These are phyloP conservation scores for Aleadryas rufinucha DNA, from an alignment of 2,113 vertebrate genomes.

Conservation along the genomic window DNA sequence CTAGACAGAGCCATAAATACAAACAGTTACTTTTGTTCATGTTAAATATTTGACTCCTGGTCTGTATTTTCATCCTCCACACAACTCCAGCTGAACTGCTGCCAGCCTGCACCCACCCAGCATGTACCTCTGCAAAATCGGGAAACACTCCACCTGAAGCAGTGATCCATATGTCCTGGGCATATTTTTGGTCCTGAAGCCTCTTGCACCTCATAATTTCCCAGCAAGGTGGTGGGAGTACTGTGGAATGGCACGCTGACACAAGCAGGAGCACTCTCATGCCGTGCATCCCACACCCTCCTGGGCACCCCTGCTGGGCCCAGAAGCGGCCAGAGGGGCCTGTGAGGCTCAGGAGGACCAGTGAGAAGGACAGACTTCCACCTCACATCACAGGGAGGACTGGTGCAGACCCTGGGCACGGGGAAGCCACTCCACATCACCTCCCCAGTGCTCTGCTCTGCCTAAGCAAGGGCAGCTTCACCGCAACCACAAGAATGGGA, in stretches of 20 bases:
- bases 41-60: background rate
- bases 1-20: background rate
- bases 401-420: background rate
- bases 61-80: background rate
- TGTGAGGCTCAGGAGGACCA: background rate
- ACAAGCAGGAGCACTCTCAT: fast-evolving
- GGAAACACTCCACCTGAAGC: background rate
- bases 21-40: background rate
- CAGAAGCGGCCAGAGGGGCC: background rate
- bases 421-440: background rate
- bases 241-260: fast-evolving
- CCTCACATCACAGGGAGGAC: fast-evolving
- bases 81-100: background rate
- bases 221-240: background rate
- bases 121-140: background rate
- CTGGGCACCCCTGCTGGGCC: background rate
- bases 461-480: background rate
- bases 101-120: background rate
- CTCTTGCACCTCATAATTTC: background rate
- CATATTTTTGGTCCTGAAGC: background rate
- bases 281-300: fast-evolving
- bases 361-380: background rate
- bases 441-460: background rate
- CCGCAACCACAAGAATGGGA: fast-evolving
- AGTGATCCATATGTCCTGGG: fast-evolving